Conservation (phyloP, 2,797 vertebrate genomes). For the Triplophysa bombifrons region DNA sequence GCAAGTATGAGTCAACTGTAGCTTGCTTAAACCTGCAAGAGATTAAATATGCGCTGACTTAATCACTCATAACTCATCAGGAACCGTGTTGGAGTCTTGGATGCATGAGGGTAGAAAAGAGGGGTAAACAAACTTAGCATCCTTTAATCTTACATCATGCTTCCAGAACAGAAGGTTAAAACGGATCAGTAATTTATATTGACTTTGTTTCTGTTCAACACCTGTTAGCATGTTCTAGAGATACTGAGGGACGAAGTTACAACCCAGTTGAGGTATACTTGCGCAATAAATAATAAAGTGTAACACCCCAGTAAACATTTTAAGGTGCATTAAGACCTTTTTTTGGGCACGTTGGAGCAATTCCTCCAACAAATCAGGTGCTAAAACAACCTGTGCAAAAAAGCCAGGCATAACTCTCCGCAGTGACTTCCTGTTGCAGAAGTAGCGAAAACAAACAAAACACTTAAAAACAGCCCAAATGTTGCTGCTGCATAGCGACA, state of each 20-base stretch:
- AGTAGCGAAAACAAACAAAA: constrained; percentile 57
- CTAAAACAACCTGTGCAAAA: background rate
- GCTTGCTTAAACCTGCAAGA: constrained; percentile 57
- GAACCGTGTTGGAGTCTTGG: constrained; percentile 42
- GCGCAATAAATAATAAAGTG: too few relatives aligned
- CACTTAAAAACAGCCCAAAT: constrained; percentile 56
- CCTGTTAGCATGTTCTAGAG: constrained; percentile 25
- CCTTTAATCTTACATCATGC: background rate
- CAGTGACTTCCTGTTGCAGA: constrained; percentile 71
- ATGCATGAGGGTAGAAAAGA: constrained; percentile 26
- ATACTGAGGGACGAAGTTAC: too few relatives aligned
- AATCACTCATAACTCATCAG: constrained; percentile 58
- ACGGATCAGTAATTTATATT: constrained; percentile 30
- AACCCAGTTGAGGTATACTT: too few relatives aligned
- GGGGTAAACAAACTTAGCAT: background rate
- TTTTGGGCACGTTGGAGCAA: background rate
- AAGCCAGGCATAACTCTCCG: background rate
- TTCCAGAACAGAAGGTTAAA: constrained; percentile 3
- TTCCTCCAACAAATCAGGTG: background rate
- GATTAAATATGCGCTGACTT: constrained; percentile 55
- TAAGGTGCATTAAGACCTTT: background rate
- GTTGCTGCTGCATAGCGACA: constrained; percentile 64
- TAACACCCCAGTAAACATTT: too few relatives aligned
- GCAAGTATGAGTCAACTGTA: constrained; percentile 55
- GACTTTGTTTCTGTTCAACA: constrained; percentile 21